These are phyloP conservation scores for Oreochromis grahami DNA, from an alignment of 2,797 vertebrate species.

Conservation along the genomic window DNA sequence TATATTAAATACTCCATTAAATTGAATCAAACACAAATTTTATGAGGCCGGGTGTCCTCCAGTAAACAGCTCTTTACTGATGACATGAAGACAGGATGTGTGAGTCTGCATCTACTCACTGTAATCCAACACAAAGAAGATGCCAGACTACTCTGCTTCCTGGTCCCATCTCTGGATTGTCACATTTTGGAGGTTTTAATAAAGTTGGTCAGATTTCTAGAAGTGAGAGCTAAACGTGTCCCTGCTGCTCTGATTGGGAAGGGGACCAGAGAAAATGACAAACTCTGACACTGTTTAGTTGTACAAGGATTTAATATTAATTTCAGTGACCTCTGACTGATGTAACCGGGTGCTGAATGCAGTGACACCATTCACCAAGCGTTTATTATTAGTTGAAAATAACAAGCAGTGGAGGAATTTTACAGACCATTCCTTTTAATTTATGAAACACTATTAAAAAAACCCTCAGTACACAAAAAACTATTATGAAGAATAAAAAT, in stretches of 20 bases:
- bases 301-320: not conserved
- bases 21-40: not conserved
- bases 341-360: not conserved
- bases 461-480: fast-evolving
- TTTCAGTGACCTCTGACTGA: not conserved
- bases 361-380: not conserved
- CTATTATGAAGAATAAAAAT: not conserved
- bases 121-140: not conserved
- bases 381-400: not conserved
- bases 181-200: not conserved
- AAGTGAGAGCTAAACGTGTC: not conserved
- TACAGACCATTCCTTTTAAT: fast-evolving
- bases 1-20: not conserved
- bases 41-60: not conserved
- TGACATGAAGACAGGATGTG: too few species aligned
- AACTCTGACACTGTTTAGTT: fast-evolving
- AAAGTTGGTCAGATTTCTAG: not conserved
- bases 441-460: not conserved
- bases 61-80: too few species aligned
- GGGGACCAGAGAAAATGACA: not conserved
- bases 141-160: fast-evolving
- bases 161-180: not conserved
- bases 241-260: not conserved
- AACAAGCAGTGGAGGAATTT: not conserved
- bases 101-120: fast-evolving